These are phyloP conservation scores for Helicoverpa zea DNA, from an alignment of 1,140 invertebrate species.

Conservation along the genomic window DNA sequence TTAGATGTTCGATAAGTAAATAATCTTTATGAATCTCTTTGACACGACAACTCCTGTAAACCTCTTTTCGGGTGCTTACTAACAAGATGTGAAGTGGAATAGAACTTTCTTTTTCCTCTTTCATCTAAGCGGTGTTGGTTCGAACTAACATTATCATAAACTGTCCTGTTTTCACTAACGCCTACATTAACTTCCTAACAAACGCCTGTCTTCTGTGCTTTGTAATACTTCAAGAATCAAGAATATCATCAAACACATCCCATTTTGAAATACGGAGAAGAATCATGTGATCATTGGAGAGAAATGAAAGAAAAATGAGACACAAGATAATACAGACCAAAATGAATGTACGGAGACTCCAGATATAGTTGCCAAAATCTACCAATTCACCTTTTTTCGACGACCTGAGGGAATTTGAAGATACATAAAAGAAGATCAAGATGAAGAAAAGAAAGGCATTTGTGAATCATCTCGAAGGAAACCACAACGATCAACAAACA, in stretches of 20 bases:
- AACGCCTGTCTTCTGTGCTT: constrained; percentile 37
- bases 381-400: neutral
- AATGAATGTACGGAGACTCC: no score
- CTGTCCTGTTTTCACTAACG: constrained; percentile 33
- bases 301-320: neutral
- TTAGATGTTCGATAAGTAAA: neutral
- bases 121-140: constrained; percentile 26
- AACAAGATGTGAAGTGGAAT: constrained; percentile 40
- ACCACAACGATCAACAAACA: constrained; percentile 25
- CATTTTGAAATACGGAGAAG: neutral
- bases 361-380: no score
- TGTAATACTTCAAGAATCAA: constrained; percentile 24
- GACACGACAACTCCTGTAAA: constrained; percentile 40
- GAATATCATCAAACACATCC: neutral
- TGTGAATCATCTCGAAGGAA: neutral
- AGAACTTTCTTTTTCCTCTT: constrained; percentile 19
- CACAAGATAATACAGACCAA: no score
- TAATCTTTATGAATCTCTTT: neutral
- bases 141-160: constrained; percentile 34
- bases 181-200: constrained; percentile 31
- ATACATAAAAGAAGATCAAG: neutral
- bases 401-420: neutral
- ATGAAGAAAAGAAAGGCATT: neutral
- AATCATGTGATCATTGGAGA: neutral
- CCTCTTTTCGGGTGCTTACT: constrained; percentile 14